Conservation (phyloP, 1,140 invertebrate species). For the Popillia japonica region DNA sequence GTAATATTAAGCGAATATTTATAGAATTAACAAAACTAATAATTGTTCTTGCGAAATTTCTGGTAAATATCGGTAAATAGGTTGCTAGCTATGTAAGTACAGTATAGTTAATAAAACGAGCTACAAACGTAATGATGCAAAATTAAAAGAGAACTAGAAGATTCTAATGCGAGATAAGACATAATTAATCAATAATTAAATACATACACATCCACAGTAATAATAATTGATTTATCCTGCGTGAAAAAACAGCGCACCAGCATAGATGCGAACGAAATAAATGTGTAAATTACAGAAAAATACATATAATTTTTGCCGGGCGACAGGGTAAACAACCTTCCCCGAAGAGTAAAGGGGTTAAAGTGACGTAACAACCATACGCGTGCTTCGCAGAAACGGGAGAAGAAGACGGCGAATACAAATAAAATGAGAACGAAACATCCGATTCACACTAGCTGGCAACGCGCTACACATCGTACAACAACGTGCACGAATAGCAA, state of each 20-base stretch:
- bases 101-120: too few species aligned
- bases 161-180: neutral
- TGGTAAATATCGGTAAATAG: too few species aligned
- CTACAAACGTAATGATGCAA: too few species aligned
- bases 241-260: conserved; percentile 11
- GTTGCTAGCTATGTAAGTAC: too few species aligned
- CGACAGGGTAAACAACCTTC: conserved; percentile 32
- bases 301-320: conserved; percentile 32
- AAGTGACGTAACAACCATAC: conserved; percentile 27
- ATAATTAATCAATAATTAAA: conserved; percentile 12
- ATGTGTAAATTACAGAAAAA: conserved; percentile 33
- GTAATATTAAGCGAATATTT: too few species aligned
- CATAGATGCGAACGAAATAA: neutral
- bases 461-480: neutral
- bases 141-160: too few species aligned
- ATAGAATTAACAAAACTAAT: too few species aligned
- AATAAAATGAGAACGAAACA: neutral
- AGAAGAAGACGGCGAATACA: neutral
- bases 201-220: neutral
- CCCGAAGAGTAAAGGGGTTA: conserved; percentile 32
- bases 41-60: too few species aligned
- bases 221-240: conserved; percentile 20
- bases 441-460: neutral
- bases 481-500: neutral
- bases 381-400: neutral